These are phyloP conservation scores for Desmodus rotundus DNA, from an alignment of 2,113 vertebrate genomes.

Conservation along the genomic window DNA sequence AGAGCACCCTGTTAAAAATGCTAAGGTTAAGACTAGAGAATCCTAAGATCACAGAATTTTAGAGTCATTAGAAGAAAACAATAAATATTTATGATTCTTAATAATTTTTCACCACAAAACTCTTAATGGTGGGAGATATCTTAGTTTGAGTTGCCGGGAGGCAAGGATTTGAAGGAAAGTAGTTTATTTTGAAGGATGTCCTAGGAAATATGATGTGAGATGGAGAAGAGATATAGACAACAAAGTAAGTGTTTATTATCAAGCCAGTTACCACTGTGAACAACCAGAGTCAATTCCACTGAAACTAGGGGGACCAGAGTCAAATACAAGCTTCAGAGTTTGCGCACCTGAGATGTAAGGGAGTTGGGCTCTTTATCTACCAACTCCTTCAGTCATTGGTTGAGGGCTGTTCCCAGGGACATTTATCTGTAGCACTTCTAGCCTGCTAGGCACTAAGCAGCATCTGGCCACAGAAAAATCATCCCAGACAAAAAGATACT, in stretches of 20 bases:
- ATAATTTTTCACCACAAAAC: not conserved
- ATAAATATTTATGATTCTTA: not conserved
- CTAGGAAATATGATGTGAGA: not conserved
- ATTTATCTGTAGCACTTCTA: not conserved
- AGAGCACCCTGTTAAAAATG: not conserved
- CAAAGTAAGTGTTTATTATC: not conserved
- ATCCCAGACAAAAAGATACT: not conserved
- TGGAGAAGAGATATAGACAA: not conserved
- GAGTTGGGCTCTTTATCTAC: not conserved
- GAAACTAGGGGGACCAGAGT: not conserved
- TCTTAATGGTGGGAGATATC: not conserved
- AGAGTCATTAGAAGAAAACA: not conserved
- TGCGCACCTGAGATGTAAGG: not conserved
- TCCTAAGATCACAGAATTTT: not conserved
- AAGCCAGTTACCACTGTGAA: not conserved
- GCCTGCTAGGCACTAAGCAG: not conserved
- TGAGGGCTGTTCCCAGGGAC: not conserved
- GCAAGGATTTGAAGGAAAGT: conserved; percentile 19
- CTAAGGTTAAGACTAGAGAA: not conserved
- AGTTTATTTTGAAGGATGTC: not conserved
- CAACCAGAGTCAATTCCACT: not conserved
- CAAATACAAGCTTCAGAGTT: not conserved
- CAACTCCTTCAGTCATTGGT: not conserved
- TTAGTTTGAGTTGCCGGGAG: not conserved
- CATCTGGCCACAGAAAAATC: not conserved